Evolutionary conservation across 2,888 invertebrate genomes (phyloP), one percentile per base, ranked within the genome.

Genomic region (Drosophila acutilabella): DNA sequence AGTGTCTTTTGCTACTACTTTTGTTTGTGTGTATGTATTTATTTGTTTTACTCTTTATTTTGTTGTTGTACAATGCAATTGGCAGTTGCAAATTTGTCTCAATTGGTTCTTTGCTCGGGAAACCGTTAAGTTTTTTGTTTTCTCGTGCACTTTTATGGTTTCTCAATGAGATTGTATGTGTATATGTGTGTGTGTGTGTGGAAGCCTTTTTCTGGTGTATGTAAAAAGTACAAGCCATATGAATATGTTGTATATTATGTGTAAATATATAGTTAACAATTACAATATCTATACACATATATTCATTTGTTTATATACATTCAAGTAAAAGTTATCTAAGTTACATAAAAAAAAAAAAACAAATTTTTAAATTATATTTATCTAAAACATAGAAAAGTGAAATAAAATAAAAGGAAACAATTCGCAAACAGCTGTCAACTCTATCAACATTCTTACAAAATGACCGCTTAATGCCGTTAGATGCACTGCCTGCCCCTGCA

Each of bases 61-160:
- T 50, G 50, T 71, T 69, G 42, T 71, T 71, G 45, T 81, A 81
- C 64, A 87, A 81, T 81, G 81, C 81, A 81, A 81, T 81, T 81
- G 87, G 80, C 80, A 80, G 80, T 80, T 80, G 81, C 81, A 81
- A 81, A 56, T 48, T 59, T 59, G 58, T 50, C 40, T 60, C 42
- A 59, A 59, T 30, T 20, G 45, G n/a, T 44, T 51, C 2, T 47
- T 48, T 20, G 13, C 16, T 16, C 40, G 18, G 42, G 72, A 71
- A 76, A 74, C 77, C 73, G 48, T 60, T 33, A 52, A 54, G 60
- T 51, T 66, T 42, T 30, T 51, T n/a, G 16, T 48, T 38, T 45
- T 59, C 33, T 30, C 30, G 8, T 30, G 8, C 30, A 30, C 23
- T 53, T 64, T 40, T 75, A 78, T 44, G 74, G 78, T 74, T 75